A percentile compares a stretch with the other conserved stretches of the same genome.
These are phyloP conservation scores for Gambusia yucatana DNA, from an alignment of 2,797 vertebrate genomes.

Conservation along the genomic window DNA sequence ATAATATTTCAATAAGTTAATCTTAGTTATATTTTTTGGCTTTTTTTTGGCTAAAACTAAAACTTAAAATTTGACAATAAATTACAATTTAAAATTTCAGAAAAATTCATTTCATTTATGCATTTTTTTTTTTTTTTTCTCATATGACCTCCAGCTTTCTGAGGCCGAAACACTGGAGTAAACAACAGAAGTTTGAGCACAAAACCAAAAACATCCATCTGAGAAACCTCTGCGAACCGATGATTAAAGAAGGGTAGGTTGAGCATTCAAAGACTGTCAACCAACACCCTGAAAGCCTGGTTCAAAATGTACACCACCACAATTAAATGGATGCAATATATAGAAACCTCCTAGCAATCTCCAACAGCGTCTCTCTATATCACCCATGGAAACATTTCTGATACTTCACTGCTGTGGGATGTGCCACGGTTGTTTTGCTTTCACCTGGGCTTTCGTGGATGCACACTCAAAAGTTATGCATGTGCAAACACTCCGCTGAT, in stretches of 20 bases:
- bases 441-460: background rate
- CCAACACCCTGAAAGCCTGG: background rate
- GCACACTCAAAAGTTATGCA: background rate
- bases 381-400: background rate
- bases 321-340: background rate
- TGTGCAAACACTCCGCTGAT: background rate
- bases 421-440: background rate
- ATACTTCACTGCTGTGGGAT: background rate
- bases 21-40: too few relatives aligned
- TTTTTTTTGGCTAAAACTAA: too few relatives aligned
- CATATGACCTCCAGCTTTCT: too few relatives aligned
- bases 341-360: background rate
- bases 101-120: too few relatives aligned
- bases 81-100: too few relatives aligned
- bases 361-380: background rate
- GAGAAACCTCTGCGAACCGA: background rate
- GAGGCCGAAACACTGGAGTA: background rate
- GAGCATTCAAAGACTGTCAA: background rate
- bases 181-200: background rate
- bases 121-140: too few relatives aligned
- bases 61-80: too few relatives aligned
- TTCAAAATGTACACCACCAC: background rate
- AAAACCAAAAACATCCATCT: background rate
- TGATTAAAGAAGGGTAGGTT: too few relatives aligned
- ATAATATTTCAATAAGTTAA: too few relatives aligned